Conservation (phyloP, 1,140 invertebrate species). For the Nautilus pompilius region DNA sequence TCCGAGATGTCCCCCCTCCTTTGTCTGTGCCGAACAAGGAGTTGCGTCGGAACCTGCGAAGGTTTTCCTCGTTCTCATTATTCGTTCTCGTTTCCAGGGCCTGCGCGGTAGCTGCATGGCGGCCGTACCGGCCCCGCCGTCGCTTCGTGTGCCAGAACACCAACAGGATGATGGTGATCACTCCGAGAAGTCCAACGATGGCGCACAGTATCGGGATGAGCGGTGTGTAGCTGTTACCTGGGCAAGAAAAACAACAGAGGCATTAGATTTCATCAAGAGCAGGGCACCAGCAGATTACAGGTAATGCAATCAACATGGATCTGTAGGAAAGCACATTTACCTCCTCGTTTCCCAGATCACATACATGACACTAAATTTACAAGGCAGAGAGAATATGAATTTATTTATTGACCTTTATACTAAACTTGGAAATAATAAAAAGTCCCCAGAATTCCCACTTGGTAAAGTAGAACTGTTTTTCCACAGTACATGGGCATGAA, state of each 20-base stretch:
- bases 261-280: too few relatives aligned
- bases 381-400: too few relatives aligned
- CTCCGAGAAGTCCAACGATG: conserved; percentile 56
- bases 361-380: not conserved
- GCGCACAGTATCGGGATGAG: conserved; percentile 59
- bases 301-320: not conserved
- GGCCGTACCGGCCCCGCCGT: conserved; percentile 10
- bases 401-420: too few relatives aligned
- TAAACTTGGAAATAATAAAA: too few relatives aligned
- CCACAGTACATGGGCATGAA: too few relatives aligned
- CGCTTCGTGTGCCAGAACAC: conserved; percentile 47
- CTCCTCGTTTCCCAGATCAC: not conserved
- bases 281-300: too few relatives aligned
- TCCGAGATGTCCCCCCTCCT: conserved; percentile 19
- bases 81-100: conserved; percentile 71
- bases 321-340: not conserved
- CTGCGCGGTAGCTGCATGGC: conserved; percentile 54
- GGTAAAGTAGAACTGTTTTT: too few relatives aligned
- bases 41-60: conserved; percentile 61
- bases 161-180: conserved; percentile 44
- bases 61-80: conserved; percentile 83
- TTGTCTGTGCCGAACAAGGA: conserved; percentile 36
- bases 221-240: conserved; percentile 38
- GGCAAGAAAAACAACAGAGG: conserved; percentile 9
- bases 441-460: too few relatives aligned